A percentile compares a stretch with the other conserved stretches of the same genome.
Conservation (phyloP, 1,140 invertebrate species). For the Popillia japonica region DNA sequence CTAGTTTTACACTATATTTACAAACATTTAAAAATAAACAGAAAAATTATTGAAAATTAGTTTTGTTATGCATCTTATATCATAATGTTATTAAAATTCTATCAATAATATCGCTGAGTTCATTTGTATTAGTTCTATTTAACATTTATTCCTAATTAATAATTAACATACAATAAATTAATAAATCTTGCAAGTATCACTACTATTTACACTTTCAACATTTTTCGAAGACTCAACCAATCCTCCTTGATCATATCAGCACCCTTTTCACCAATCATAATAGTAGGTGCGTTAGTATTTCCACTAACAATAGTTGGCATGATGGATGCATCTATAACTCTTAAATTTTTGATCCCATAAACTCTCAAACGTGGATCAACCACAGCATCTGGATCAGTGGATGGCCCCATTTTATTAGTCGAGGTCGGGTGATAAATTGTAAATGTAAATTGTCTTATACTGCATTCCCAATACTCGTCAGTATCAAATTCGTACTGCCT, state of each 20-base stretch:
- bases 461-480: constrained; percentile 89
- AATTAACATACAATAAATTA: background rate
- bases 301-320: constrained; percentile 72
- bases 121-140: background rate
- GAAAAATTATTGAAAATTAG: background rate
- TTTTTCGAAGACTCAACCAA: constrained; percentile 58
- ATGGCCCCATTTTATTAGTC: constrained; percentile 88
- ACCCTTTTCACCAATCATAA: constrained; percentile 74
- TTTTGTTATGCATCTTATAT: too few species aligned
- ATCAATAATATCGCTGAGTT: background rate
- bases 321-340: constrained; percentile 71
- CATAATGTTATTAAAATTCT: too few species aligned
- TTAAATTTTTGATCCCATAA: constrained; percentile 65
- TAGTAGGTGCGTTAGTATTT: constrained; percentile 71
- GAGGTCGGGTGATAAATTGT: constrained; percentile 87
- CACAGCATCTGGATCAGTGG: constrained; percentile 76
- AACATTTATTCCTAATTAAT: too few species aligned
- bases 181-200: background rate
- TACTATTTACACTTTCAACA: background rate
- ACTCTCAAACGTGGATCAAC: constrained; percentile 74
- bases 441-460: constrained; percentile 81
- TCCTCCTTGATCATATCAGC: constrained; percentile 72
- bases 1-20: background rate
- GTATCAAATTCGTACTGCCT: constrained; percentile 74
- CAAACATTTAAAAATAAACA: background rate